Evolutionary conservation across 2,113 vertebrate genomes (phyloP), one percentile per base, ranked within the genome.

Genomic region (Harpagus bidentatus): DNA sequence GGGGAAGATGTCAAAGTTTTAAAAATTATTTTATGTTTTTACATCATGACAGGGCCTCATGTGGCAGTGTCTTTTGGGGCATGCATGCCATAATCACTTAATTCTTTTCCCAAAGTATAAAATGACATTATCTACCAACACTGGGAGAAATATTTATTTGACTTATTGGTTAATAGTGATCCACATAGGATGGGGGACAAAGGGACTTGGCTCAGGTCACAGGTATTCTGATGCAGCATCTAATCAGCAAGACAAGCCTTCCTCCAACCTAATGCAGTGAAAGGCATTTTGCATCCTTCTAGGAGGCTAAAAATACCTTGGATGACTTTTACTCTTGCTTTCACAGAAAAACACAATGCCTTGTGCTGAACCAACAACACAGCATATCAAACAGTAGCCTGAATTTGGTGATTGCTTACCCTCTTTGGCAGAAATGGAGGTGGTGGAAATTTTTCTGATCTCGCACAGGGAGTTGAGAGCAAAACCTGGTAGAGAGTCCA

Each of bases 111-210:
- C 47, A 52, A 73, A 80, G 29, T 86, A 19, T 86, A 47, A 92
- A 92, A 85, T 86, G 8, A 55, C 36, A n/a, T n/a, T 81, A 17
- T 58, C 13, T 74, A 31, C 88, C 25, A 77, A 77, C 48, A 38
- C 0, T 8, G 13, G 21, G 11, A 65, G 42, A 82, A 83, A 67
- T n/a, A 4, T 53, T 4, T 53, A 26, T 70, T 90, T 6, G 2
- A 21, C 21, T 65, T 52, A 26, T 13, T 36, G 23, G 9, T 88
- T 61, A 72, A 53, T 53, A 45, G 9, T 25, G 45, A 34, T 66
- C 40, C 48, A 29, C 0, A 0, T 10, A 73, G 65, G 23, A 40
- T 43, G 16, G 9, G 34, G 5, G 22, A 29, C 53, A 84, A 58
- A 89, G 47, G 25, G 23, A 25, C n/a, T 71, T 32, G 85, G 45